These are phyloP conservation scores for Tigriopus californicus DNA, from an alignment of 2,888 invertebrate species.

Conservation along the genomic window DNA sequence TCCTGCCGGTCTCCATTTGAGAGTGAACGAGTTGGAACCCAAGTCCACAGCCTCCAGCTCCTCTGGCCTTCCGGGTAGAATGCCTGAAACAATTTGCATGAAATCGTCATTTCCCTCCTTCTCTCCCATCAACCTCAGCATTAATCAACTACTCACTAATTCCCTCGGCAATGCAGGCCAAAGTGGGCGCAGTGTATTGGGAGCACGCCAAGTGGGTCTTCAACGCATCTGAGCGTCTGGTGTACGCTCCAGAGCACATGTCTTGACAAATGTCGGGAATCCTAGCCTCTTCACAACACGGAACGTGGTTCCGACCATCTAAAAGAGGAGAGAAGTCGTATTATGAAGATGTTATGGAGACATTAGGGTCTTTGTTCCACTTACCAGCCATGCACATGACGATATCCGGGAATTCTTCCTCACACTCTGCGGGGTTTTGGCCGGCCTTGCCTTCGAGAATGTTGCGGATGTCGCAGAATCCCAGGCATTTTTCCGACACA, in stretches of 20 bases:
- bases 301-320: conserved; percentile 65
- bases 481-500: conserved; percentile 49
- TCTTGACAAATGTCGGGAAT: conserved; percentile 70
- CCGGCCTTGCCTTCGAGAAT: conserved; percentile 54
- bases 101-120: too few species aligned
- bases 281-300: conserved; percentile 58
- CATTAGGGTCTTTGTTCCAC: too few species aligned
- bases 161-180: conserved; percentile 64
- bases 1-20: too few species aligned
- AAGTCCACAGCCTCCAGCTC: too few species aligned
- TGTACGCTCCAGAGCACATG: conserved; percentile 65
- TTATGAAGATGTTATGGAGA: too few species aligned
- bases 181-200: conserved; percentile 56
- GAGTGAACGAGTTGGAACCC: too few species aligned
- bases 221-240: conserved; percentile 59
- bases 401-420: conserved; percentile 56
- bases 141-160: conserved; percentile 33
- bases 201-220: conserved; percentile 68
- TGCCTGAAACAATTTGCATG: too few species aligned
- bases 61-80: too few species aligned
- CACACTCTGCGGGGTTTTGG: conserved; percentile 59
- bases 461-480: conserved; percentile 62
- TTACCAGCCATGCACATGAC: conserved; percentile 35
- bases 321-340: too few species aligned
- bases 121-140: too few species aligned